Percentiles rank a stretch among this genome's conserved stretches.
phyloP scores from a whole-genome alignment of 2,113 vertebrate species.

The Aspidoscelis tigris region DNA sequence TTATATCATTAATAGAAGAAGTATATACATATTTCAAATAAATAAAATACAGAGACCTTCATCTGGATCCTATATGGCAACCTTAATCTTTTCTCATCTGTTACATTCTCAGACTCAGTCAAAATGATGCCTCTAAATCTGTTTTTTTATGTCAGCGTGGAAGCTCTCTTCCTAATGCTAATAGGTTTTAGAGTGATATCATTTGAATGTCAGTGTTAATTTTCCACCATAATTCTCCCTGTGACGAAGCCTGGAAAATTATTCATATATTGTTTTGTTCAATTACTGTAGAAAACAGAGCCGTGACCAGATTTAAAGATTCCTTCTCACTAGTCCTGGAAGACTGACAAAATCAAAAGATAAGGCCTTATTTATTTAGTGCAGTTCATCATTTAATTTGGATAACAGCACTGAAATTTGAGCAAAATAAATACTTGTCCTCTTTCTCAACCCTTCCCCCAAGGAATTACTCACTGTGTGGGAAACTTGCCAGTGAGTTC shows the following conservation, averaged over 20 bases:
- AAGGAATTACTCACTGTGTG: background rate
- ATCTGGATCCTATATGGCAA: too few relatives aligned
- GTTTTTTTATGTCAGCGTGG: background rate
- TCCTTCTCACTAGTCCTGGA: constrained; percentile 1
- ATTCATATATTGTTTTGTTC: background rate
- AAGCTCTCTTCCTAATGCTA: background rate
- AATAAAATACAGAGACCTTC: too few relatives aligned
- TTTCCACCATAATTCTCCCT: too few relatives aligned
- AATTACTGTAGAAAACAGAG: constrained; percentile 13
- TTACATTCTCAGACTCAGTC: background rate
- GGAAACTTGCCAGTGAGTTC: background rate
- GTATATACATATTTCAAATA: too few relatives aligned
- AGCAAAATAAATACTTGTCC: background rate
- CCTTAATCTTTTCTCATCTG: background rate
- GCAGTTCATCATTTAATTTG: background rate
- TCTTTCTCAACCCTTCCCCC: background rate
- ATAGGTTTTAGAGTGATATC: background rate
- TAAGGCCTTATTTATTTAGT: background rate
- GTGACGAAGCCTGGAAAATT: background rate
- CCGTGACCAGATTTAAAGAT: background rate
- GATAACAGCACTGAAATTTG: background rate
- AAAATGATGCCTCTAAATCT: background rate
- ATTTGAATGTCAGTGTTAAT: too few relatives aligned
- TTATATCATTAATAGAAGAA: too few relatives aligned
- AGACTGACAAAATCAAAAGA: background rate